Conservation (phyloP, 2,797 vertebrate species). For the Apodemus agrarius region DNA sequence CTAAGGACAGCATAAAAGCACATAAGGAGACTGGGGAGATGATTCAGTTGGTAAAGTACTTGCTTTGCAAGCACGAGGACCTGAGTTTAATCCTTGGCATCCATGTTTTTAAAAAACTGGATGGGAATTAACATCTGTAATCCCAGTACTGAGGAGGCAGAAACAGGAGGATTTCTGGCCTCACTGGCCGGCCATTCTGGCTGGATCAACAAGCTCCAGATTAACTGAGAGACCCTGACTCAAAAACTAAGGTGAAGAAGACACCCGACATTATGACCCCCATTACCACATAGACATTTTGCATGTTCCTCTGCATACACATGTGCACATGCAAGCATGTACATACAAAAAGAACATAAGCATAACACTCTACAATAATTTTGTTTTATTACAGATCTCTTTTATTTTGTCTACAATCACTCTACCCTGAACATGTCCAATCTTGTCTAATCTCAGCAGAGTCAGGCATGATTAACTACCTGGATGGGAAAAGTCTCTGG, state of each 20-base stretch:
- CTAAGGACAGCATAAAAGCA: constrained; percentile 31
- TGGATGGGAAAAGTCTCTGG: neutral
- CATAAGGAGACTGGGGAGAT: neutral
- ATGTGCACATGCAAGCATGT: neutral
- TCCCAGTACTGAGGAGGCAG: neutral
- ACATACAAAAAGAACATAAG: neutral
- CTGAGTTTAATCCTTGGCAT: neutral
- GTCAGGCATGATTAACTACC: neutral
- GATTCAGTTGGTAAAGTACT: neutral
- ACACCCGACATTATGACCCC: neutral
- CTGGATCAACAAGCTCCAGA: neutral
- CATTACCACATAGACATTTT: neutral
- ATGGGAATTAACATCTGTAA: neutral
- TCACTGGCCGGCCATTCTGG: neutral
- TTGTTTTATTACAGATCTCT: constrained; percentile 26
- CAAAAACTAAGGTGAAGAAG: neutral
- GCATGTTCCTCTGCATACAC: neutral
- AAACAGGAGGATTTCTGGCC: neutral
- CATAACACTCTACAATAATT: neutral
- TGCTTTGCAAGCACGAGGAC: neutral
- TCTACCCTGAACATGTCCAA: neutral
- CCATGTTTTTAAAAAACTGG: neutral
- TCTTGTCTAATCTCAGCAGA: neutral
- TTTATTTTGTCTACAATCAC: neutral
- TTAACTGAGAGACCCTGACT: neutral